A percentile compares a stretch with the other conserved stretches of the same genome.
Evolutionary conservation across 2,888 invertebrate species (phyloP).

Genomic region (Campoletis raptor): DNA sequence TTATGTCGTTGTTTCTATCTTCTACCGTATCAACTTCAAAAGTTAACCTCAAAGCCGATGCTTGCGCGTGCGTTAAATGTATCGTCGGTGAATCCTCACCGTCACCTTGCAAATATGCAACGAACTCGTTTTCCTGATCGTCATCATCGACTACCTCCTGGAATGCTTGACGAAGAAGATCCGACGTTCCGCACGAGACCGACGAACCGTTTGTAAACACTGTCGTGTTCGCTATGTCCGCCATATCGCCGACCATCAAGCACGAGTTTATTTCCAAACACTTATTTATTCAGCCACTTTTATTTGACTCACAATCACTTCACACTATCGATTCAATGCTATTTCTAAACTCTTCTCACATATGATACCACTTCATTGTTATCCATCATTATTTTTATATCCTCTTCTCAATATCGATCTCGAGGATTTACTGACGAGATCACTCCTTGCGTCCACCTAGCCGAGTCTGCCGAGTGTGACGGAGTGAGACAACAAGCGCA

Average conservation of each 20-base stretch:
- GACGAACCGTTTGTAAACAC: conserved; percentile 80
- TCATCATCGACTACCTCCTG: conserved; percentile 81
- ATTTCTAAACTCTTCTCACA: background rate
- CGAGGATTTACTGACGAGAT: background rate
- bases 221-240: conserved; percentile 76
- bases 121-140: conserved; percentile 78
- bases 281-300: background rate
- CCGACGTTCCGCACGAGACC: conserved; percentile 75
- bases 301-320: conserved; percentile 7
- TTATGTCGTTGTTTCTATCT: conserved; percentile 67
- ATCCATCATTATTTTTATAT: background rate
- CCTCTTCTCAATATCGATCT: background rate
- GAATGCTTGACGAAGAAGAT: conserved; percentile 81
- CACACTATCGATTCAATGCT: background rate
- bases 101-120: conserved; percentile 80
- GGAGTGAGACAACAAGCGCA: background rate
- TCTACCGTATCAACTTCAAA: conserved; percentile 78
- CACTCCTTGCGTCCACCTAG: background rate
- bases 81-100: conserved; percentile 80
- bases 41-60: conserved; percentile 82
- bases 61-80: conserved; percentile 82
- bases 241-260: conserved; percentile 71
- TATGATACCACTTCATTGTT: background rate
- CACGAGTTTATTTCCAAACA: conserved; percentile 8
- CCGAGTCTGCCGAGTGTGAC: background rate